phyloP scores from a whole-genome alignment of 1,140 invertebrate species.

The Myzus persicae region DNA sequence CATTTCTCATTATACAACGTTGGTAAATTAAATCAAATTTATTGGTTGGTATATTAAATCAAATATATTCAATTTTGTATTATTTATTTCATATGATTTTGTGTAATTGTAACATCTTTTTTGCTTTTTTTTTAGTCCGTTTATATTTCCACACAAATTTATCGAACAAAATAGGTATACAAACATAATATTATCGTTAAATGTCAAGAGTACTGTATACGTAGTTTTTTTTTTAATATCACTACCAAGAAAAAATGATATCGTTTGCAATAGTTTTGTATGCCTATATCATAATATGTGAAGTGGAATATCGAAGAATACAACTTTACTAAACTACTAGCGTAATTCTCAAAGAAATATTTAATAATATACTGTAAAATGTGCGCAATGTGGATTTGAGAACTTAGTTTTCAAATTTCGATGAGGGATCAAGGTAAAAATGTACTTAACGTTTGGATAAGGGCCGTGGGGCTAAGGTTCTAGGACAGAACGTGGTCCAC shows the following conservation, averaged over 20 bases:
- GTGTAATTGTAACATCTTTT: no score
- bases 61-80: background rate
- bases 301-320: background rate
- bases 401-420: background rate
- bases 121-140: background rate
- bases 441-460: background rate
- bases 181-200: background rate
- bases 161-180: no score
- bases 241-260: no score
- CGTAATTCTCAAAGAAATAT: background rate
- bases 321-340: no score
- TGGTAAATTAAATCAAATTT: no score
- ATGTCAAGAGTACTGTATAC: no score
- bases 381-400: background rate
- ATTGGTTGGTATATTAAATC: background rate
- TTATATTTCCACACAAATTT: background rate
- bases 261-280: no score
- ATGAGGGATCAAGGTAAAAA: background rate
- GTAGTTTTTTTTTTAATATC: no score
- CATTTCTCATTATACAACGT: no score
- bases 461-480: background rate
- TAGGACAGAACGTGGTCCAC: background rate
- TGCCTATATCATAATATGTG: background rate
- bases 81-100: background rate
- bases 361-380: background rate